These are phyloP conservation scores for Naso thynnoides DNA, from an alignment of 2,797 vertebrate species.

Conservation along the genomic window DNA sequence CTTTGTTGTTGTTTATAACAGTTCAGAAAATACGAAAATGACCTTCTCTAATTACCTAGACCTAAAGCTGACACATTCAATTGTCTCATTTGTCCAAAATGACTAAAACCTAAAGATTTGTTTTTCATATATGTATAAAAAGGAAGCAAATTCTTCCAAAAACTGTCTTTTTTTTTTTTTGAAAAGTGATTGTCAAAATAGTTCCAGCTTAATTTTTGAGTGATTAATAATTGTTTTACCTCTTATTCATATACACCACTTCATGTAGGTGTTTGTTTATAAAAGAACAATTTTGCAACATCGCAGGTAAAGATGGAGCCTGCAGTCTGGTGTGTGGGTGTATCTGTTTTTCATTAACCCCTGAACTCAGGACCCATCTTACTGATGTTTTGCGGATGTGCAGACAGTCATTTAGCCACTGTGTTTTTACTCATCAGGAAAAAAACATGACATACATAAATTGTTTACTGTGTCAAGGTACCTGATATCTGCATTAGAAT, in stretches of 20 bases:
- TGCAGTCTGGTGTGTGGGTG: background rate
- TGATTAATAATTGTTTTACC: background rate
- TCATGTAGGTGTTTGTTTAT: background rate
- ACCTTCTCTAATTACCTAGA: background rate
- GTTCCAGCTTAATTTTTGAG: background rate
- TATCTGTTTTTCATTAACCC: background rate
- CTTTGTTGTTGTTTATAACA: no score
- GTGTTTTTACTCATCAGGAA: constrained; percentile 5
- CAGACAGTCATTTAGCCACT: constrained; percentile 1
- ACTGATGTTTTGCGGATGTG: background rate
- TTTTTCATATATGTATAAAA: background rate
- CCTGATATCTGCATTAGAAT: constrained; percentile 28
- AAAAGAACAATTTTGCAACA: background rate
- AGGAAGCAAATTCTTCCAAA: background rate
- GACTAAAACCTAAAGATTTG: background rate
- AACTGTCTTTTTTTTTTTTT: background rate
- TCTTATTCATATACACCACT: background rate
- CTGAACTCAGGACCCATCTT: background rate
- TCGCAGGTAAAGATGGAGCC: background rate
- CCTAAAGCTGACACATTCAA: background rate
- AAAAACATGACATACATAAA: background rate
- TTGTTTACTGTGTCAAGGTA: constrained; percentile 19
- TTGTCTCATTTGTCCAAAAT: background rate
- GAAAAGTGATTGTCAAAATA: background rate
- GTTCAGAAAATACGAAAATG: background rate